A percentile compares a stretch with the other conserved stretches of the same genome.
phyloP scores from a whole-genome alignment of 2,113 vertebrate genomes.

The Pomatorhinus ruficollis region DNA sequence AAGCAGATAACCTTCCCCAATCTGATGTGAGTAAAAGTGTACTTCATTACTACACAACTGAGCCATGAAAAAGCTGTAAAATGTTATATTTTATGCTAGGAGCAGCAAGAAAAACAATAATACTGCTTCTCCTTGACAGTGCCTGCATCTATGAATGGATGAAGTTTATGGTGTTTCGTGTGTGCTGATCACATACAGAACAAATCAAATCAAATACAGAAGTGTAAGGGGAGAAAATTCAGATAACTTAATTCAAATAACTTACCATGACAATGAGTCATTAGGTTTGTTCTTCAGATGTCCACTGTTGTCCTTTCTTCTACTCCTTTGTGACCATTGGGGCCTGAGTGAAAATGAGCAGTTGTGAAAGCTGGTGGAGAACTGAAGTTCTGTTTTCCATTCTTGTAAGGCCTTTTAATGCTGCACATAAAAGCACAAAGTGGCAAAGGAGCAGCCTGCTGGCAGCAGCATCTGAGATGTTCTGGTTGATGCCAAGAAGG shows the following conservation, averaged over 20 bases:
- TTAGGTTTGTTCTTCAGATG: neutral
- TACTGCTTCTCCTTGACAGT: neutral
- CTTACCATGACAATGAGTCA: neutral
- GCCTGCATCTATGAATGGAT: neutral
- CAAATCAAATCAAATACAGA: neutral
- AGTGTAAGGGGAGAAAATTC: neutral
- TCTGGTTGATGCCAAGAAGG: neutral
- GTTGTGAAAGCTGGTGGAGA: neutral
- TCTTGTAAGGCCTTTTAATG: neutral
- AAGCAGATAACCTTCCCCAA: neutral
- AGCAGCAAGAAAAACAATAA: neutral
- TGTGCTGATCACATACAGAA: neutral
- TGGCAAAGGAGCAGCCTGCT: neutral
- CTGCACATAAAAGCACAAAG: neutral
- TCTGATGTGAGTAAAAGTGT: neutral
- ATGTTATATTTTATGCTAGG: neutral
- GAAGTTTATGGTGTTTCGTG: neutral
- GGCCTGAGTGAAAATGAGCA: neutral
- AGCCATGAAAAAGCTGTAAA: neutral
- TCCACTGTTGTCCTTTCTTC: neutral
- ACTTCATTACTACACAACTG: neutral
- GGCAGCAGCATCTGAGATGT: neutral
- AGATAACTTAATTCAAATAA: neutral
- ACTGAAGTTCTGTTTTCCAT: neutral
- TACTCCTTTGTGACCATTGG: neutral